Evolutionary conservation across 2,797 vertebrate species (phyloP).

Genomic region (Taenioides sp.): DNA sequence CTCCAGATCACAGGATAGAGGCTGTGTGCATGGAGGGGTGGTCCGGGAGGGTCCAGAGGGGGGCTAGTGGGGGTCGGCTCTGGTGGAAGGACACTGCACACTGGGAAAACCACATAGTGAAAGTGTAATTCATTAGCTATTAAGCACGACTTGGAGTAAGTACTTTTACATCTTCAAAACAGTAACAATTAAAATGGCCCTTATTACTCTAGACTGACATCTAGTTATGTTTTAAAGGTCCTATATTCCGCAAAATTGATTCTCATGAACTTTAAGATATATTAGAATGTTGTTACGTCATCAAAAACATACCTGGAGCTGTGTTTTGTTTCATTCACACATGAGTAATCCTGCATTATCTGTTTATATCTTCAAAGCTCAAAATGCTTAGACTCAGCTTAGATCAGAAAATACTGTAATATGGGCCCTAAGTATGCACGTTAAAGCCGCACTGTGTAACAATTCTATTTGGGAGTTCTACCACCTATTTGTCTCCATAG

Average conservation of each 20-base stretch:
- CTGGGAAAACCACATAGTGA: conserved; percentile 47
- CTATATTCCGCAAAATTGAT: no score
- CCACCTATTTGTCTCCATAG: not conserved
- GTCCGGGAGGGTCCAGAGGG: conserved; percentile 22
- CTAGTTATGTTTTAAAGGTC: no score
- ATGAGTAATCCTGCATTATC: no score
- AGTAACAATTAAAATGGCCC: not conserved
- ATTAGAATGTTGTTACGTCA: no score
- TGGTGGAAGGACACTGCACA: conserved; percentile 37
- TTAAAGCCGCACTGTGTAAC: not conserved
- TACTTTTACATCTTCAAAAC: not conserved
- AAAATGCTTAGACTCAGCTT: no score
- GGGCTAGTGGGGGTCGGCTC: conserved; percentile 37
- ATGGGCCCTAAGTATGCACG: no score
- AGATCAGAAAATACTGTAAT: no score
- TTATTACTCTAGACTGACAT: not conserved
- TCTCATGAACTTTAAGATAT: no score
- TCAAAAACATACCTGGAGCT: no score
- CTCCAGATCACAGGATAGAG: conserved; percentile 64
- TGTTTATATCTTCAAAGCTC: no score
- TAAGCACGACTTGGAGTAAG: not conserved
- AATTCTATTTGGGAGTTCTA: not conserved
- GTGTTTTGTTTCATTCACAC: no score
- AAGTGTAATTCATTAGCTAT: conserved; percentile 21
- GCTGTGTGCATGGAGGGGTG: conserved; percentile 40